Percentiles rank a stretch among this genome's conserved stretches.
Conservation (phyloP, 2,113 vertebrate species). For the Myrmecophaga tridactyla region DNA sequence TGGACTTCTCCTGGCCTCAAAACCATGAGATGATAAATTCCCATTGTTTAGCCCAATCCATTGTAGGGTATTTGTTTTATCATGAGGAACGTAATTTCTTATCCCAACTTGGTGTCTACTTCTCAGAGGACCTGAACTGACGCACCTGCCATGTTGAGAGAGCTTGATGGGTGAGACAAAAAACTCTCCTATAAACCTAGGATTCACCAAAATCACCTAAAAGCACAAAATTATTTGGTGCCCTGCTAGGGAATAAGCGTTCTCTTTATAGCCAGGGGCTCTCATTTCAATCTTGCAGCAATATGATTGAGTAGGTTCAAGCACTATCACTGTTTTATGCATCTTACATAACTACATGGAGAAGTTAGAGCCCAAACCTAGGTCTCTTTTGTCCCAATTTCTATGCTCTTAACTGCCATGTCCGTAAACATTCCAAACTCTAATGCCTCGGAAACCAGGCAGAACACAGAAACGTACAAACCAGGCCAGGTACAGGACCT, state of each 20-base stretch:
- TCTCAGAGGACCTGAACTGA: not conserved
- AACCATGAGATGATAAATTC: too few relatives aligned
- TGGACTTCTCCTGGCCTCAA: too few relatives aligned
- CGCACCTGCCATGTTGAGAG: not conserved
- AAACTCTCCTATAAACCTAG: not conserved
- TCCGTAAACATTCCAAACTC: not conserved
- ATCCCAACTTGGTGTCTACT: not conserved
- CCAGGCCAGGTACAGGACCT: not conserved
- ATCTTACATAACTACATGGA: not conserved
- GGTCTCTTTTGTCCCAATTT: not conserved
- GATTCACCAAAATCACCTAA: not conserved
- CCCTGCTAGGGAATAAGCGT: too few relatives aligned
- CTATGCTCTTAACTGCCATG: not conserved
- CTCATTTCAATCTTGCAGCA: not conserved
- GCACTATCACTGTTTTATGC: not conserved
- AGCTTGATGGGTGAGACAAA: not conserved
- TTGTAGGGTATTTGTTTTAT: too few relatives aligned
- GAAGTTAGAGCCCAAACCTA: not conserved
- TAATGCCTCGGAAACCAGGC: not conserved
- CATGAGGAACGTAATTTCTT: not conserved
- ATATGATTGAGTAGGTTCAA: not conserved
- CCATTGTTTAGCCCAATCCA: too few relatives aligned
- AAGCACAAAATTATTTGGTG: not conserved
- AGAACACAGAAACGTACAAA: not conserved
- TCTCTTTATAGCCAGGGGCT: not conserved